Percentiles rank a stretch among this genome's conserved stretches.
phyloP scores from a whole-genome alignment of 2,797 vertebrate genomes.

The Lophotriccus pileatus region DNA sequence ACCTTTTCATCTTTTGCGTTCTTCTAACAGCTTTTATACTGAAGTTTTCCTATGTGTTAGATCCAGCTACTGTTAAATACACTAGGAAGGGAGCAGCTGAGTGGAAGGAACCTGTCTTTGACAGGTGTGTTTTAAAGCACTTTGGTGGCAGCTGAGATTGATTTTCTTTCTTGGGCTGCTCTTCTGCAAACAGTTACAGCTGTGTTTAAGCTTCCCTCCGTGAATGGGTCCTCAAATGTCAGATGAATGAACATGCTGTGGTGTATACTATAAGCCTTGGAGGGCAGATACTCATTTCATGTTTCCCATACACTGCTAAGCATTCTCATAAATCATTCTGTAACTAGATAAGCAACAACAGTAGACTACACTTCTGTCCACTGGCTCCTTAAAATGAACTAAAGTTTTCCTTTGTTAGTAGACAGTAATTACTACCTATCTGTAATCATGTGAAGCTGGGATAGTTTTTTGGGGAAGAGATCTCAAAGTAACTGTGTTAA shows the following conservation, averaged over 20 bases:
- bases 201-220: background rate
- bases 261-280: background rate
- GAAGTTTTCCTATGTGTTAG: background rate
- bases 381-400: background rate
- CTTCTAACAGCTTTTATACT: background rate
- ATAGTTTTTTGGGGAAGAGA: accelerated
- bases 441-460: background rate
- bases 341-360: background rate
- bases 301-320: background rate
- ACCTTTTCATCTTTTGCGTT: background rate
- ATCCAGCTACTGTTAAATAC: background rate
- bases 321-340: background rate
- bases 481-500: background rate
- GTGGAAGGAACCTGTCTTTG: background rate
- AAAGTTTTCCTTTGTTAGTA: background rate
- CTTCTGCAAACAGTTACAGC: background rate
- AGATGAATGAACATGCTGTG: background rate
- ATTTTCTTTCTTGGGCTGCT: background rate
- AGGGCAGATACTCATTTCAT: background rate
- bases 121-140: background rate
- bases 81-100: background rate
- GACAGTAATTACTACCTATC: background rate
- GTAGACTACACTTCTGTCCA: background rate
- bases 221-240: background rate
- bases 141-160: background rate